Conservation (phyloP, 2,888 invertebrate genomes). For the Euzophera pinguis region DNA sequence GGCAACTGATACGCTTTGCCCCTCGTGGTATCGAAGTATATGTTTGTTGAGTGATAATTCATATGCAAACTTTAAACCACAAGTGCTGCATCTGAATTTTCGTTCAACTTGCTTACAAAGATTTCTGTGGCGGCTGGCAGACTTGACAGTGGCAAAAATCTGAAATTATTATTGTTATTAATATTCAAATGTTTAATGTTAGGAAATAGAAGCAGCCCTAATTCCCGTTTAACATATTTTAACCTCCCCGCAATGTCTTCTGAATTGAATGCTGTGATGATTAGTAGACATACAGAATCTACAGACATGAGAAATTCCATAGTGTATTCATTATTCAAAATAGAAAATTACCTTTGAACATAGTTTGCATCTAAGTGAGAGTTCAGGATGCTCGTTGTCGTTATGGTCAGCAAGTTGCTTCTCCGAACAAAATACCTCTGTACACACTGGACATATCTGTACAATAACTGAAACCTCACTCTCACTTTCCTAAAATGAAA, state of each 20-base stretch:
- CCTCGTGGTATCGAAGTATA: constrained; percentile 61
- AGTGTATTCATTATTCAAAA: neutral
- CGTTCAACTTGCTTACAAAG: constrained; percentile 58
- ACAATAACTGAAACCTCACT: constrained; percentile 20
- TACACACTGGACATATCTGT: constrained; percentile 56
- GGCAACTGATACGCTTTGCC: constrained; percentile 63
- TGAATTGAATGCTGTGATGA: too few species aligned
- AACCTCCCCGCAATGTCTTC: too few species aligned
- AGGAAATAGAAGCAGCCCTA: too few species aligned
- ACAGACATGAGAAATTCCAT: neutral
- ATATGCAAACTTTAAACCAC: constrained; percentile 64
- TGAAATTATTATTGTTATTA: constrained; percentile 19
- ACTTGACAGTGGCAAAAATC: constrained; percentile 70
- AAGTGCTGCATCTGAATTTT: constrained; percentile 56
- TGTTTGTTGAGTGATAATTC: constrained; percentile 73
- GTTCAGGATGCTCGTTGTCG: constrained; percentile 66
- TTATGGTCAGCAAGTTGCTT: constrained; percentile 54
- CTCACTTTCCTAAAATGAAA: constrained; percentile 35
- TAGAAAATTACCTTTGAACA: constrained; percentile 62
- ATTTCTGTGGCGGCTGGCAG: constrained; percentile 70
- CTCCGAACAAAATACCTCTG: constrained; percentile 48
- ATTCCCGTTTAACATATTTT: too few species aligned
- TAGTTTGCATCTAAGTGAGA: constrained; percentile 69
- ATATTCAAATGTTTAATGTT: too few species aligned
- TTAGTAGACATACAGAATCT: neutral